Evolutionary conservation across 1,140 invertebrate genomes (phyloP), one percentile per base, ranked within the genome.

Genomic region (Orussus abietinus): DNA sequence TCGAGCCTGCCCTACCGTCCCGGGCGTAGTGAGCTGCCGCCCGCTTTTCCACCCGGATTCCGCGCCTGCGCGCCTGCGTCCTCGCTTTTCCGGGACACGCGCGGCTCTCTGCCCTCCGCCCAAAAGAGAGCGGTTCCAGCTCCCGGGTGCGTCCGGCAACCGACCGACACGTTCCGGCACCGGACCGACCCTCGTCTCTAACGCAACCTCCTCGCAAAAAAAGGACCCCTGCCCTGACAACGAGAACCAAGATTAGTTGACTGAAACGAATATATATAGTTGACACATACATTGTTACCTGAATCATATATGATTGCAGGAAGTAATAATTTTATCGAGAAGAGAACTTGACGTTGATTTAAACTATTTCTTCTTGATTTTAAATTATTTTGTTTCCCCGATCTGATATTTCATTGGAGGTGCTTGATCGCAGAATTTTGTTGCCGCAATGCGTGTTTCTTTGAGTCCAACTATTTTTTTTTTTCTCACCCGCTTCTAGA

Each of bases 1-100:
- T 52, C 60, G 59, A 59, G 54, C 60, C 62, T 57, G 54, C 60
- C 62, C 57, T 62, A 57, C 56, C 52, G 66, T 70, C 68, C 69
- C 69, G 69, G 69, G 69, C 65, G 69, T 62, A 64, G 66, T 67
- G 66, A 66, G 64, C 65, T 65, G 53, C 58, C 54, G 54, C 58
- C 55, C 56, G 60, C 60, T 68, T 66, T 67, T 67, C 61, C 59
- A 63, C 53, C 64, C 58, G 54, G 49, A 55, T 48, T 57, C 47
- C 53, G 66, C 67, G 69, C 65, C 49, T 66, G 68, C 62, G 67
- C 62, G n/a, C n/a, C n/a, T n/a, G n/a, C n/a, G n/a, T n/a, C n/a
- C n/a, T n/a, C 40, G 32, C 36, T 47, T 50, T 50, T 50, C 47
- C 51, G 47, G 54, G 54, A 61, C 22, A 25, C n/a, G n/a, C n/a